Evolutionary conservation across 2,113 vertebrate genomes (phyloP).

Genomic region (Neogobius melanostomus): DNA sequence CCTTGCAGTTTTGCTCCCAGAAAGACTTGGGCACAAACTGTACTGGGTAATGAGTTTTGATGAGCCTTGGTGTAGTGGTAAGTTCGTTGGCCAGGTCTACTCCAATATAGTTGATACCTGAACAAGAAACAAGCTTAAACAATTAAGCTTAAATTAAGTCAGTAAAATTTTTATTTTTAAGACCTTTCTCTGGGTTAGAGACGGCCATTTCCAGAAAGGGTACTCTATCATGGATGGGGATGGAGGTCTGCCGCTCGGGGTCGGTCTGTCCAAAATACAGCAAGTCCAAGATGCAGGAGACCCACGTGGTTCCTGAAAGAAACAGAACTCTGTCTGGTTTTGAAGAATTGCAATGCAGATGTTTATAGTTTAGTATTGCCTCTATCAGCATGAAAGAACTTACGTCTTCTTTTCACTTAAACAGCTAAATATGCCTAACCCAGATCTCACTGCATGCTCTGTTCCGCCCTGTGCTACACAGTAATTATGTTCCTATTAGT

Average conservation of each 20-base stretch:
- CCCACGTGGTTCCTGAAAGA: conserved; percentile 78
- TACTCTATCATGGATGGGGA: conserved; percentile 68
- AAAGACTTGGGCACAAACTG: conserved; percentile 81
- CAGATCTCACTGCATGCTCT: no score
- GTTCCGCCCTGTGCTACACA: no score
- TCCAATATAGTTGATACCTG: conserved; percentile 31
- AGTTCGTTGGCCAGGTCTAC: conserved; percentile 55
- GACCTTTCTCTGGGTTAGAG: conserved; percentile 16
- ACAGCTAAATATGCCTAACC: no score
- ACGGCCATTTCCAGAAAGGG: conserved; percentile 72
- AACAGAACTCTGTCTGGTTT: not conserved
- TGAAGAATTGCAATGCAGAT: no score
- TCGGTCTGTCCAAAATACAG: conserved; percentile 65
- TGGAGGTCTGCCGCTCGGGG: conserved; percentile 50
- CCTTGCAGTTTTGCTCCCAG: conserved; percentile 82
- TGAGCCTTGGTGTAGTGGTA: conserved; percentile 70
- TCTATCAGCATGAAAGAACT: no score
- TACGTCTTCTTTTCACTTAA: no score
- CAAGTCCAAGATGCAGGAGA: conserved; percentile 77
- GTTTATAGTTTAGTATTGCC: no score
- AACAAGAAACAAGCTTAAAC: not conserved
- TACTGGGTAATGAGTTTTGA: conserved; percentile 82
- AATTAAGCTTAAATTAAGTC: not conserved
- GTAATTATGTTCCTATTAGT: no score
- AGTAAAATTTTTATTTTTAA: not conserved